Evolutionary conservation across 2,888 invertebrate genomes (phyloP), one percentile per base, ranked within the genome.

Genomic region (Eupithecia tripunctaria): DNA sequence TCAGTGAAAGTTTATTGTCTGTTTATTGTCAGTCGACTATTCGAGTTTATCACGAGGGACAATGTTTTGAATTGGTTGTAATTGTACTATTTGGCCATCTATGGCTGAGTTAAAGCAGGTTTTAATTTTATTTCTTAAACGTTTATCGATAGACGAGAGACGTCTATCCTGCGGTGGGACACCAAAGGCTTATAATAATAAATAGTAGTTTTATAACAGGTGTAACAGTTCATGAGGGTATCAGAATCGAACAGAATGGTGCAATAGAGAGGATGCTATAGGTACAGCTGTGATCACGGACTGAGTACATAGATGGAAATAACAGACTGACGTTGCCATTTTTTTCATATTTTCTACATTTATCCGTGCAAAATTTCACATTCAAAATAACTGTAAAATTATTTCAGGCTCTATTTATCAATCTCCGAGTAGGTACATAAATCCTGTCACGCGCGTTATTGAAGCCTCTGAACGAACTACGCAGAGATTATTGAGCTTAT

Each of bases 1-100:
- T 87, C 84, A 83, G 82, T 82, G 84, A 79, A 81, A 83, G 84
- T 86, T 87, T 88, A 88, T 86, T 82, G 82, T 81, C 79, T 77
- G 76, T 77, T 79, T 80, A 79, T 79, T 72, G 79, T 76, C 74
- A 64, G 74, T 25, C 72, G 72, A 77, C 73, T 75, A 75, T 76
- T 72, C 68, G 56, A 71, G 72, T 73, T 75, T 70, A 72, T 72
- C 70, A 70, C 67, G 72, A 64, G 71, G 74, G 67, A 70, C 63
- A 64, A 27, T 38, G 67, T n/a, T 68, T 62, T 32, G 63, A 38
- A 74, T 71, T 68, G 67, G 8, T 56, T 43, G 41, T 67, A 70
- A 67, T 69, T 72, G 59, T 69, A 56, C 27, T 63, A 51, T 63
- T 66, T 59, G 27, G 21, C 10, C 8, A 38, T 25, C 59, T 41